A percentile compares a stretch with the other conserved stretches of the same genome.
Evolutionary conservation across 2,113 vertebrate genomes (phyloP).

Genomic region (Melanocharis versteri): DNA sequence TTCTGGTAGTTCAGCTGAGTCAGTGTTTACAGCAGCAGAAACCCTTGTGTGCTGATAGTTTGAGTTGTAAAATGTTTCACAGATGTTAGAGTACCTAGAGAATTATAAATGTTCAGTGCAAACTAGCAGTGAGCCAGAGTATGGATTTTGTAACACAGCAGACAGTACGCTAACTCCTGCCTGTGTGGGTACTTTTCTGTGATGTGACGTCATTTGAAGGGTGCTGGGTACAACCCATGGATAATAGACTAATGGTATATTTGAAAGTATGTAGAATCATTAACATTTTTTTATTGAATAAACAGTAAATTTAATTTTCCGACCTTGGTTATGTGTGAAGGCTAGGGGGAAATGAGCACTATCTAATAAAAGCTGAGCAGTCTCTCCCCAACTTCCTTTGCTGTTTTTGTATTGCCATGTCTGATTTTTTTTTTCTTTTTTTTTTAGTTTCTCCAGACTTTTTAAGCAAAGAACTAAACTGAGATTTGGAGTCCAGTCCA

Average conservation of each 20-base stretch:
- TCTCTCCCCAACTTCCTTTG: neutral
- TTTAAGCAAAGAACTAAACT: neutral
- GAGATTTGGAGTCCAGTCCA: neutral
- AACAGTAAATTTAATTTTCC: neutral
- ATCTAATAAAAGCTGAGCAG: neutral
- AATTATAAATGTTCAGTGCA: neutral
- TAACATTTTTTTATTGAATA: neutral
- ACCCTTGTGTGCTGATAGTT: neutral
- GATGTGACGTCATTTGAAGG: neutral
- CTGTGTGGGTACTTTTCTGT: neutral
- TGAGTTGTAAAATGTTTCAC: neutral
- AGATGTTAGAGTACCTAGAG: neutral
- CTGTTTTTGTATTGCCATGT: neutral
- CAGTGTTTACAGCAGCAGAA: neutral
- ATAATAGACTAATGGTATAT: neutral
- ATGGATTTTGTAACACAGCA: neutral
- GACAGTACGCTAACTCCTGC: neutral
- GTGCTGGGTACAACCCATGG: neutral
- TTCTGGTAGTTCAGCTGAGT: neutral
- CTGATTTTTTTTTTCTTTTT: neutral
- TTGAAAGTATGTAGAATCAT: neutral
- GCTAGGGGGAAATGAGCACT: neutral
- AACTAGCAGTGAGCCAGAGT: neutral
- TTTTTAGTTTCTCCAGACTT: neutral
- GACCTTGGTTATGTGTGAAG: neutral